A percentile compares a stretch with the other conserved stretches of the same genome.
Evolutionary conservation across 2,113 vertebrate genomes (phyloP).

Genomic region (Rhegmatorhina hoffmannsi): DNA sequence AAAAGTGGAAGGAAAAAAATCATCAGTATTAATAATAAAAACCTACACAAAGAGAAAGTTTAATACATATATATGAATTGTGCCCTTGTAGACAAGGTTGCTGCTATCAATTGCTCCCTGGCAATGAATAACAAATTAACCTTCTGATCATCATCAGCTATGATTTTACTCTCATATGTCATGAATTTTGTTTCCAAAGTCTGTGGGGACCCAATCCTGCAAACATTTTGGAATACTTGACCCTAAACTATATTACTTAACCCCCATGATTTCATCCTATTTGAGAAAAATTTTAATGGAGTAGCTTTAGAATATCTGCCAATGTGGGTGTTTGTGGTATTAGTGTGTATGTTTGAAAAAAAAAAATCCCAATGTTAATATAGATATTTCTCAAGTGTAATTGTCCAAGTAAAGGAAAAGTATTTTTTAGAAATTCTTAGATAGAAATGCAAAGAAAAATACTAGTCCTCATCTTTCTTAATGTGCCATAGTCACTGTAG

Average conservation of each 20-base stretch:
- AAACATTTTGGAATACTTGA: slow-evolving; percentile 12
- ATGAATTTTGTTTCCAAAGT: not conserved
- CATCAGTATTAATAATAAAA: slow-evolving; percentile 45
- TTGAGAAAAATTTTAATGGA: not conserved
- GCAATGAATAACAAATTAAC: slow-evolving; percentile 38
- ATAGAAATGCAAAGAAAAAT: not conserved
- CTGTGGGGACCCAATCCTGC: not conserved
- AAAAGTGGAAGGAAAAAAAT: slow-evolving; percentile 16
- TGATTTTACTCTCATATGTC: not conserved
- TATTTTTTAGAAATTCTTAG: not conserved
- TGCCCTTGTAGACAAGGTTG: slow-evolving; percentile 41
- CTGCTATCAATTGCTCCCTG: slow-evolving; percentile 32
- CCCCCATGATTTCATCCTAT: not conserved
- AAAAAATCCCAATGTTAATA: not conserved
- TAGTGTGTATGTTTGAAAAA: not conserved
- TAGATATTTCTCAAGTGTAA: not conserved
- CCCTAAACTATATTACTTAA: not conserved
- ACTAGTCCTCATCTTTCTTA: not conserved
- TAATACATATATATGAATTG: slow-evolving; percentile 47
- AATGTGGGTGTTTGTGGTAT: not conserved
- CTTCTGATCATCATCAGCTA: slow-evolving; percentile 9
- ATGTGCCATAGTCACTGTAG: not conserved
- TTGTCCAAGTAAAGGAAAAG: not conserved
- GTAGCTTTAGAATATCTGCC: not conserved
- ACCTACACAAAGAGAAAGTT: slow-evolving; percentile 31